Conservation (phyloP, 35 echinoderm and acorn worm genomes). For the Eucidaris tribuloides region DNA sequence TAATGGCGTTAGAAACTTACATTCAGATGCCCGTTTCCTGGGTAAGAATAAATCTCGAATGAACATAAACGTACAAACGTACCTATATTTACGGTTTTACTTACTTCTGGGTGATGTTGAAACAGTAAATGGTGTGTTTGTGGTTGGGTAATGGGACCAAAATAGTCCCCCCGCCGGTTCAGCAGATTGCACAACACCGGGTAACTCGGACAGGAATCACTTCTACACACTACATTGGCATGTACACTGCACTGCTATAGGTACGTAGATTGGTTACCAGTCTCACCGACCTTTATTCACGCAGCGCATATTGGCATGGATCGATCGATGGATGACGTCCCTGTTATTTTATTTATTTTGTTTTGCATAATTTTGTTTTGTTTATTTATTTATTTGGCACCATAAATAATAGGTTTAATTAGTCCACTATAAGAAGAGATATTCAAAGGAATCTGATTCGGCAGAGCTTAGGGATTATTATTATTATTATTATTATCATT, state of each 20-base stretch:
- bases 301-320: neutral
- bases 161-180: neutral
- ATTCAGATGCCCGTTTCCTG: no score
- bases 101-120: no score
- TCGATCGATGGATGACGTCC: neutral
- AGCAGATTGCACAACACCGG: neutral
- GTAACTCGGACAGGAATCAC: conserved; percentile 2
- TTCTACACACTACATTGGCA: no score
- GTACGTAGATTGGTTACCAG: neutral
- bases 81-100: no score
- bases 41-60: no score
- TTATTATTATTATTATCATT: neutral
- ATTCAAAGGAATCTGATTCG: neutral
- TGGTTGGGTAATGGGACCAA: neutral
- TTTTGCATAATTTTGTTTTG: no score
- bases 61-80: no score
- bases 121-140: no score
- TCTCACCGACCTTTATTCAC: no score
- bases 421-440: neutral
- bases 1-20: no score
- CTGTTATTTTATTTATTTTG: no score
- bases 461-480: neutral
- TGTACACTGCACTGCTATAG: neutral
- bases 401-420: neutral
- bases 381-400: no score